These are phyloP conservation scores for Zaprionus taronus DNA, from an alignment of 1,140 invertebrate species.

Conservation along the genomic window DNA sequence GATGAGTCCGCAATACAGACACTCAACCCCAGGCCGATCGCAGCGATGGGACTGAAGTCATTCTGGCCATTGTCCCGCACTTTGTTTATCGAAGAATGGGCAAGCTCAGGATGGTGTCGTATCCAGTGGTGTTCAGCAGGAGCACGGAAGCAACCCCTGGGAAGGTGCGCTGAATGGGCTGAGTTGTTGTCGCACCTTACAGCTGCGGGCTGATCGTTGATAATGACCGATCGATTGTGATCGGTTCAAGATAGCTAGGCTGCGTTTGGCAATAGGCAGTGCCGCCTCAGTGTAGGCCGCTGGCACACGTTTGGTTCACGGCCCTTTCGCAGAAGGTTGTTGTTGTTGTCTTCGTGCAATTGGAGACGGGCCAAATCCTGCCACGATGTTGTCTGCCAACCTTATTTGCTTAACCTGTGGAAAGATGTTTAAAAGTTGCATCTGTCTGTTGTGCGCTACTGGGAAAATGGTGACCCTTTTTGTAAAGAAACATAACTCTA, in stretches of 20 bases:
- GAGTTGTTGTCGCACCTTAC: neutral
- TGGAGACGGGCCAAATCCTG: neutral
- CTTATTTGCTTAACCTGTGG: no score
- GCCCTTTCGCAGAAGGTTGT: neutral
- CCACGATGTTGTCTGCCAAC: constrained; percentile 1
- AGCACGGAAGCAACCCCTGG: neutral
- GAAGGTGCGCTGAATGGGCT: neutral
- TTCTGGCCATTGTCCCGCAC: neutral
- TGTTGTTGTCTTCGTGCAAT: neutral
- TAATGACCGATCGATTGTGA: neutral
- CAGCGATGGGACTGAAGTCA: neutral
- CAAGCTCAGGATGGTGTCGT: neutral
- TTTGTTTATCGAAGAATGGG: neutral
- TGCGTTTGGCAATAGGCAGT: neutral
- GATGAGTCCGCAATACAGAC: neutral
- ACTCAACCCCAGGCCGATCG: neutral
- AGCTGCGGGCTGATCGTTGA: neutral
- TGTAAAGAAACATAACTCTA: neutral
- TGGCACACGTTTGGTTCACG: neutral
- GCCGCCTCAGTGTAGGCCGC: neutral
- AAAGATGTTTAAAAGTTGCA: no score
- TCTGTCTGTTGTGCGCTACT: neutral
- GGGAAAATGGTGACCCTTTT: neutral
- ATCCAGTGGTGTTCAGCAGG: neutral
- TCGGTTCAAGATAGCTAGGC: neutral